phyloP scores from a whole-genome alignment of 1,140 invertebrate genomes.

The Drosophila sulfurigaster region DNA sequence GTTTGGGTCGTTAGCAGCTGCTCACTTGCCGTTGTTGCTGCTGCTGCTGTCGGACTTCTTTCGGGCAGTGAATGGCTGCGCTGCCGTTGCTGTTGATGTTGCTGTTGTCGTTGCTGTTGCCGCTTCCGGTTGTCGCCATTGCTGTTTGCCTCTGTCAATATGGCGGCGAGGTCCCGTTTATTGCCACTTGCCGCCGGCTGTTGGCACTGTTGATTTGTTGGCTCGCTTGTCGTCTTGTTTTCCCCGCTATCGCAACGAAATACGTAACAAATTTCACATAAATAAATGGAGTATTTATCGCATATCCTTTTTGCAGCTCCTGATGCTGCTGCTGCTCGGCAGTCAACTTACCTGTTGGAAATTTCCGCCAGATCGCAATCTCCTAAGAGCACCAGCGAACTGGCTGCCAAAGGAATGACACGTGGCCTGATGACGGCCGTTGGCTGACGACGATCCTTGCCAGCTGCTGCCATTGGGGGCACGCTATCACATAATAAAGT shows the following conservation, averaged over 20 bases:
- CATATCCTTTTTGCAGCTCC: not conserved
- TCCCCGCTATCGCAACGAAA: slow-evolving; percentile 7
- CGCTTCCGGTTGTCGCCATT: slow-evolving; percentile 28
- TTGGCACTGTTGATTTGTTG: slow-evolving; percentile 21
- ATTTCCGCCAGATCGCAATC: slow-evolving; percentile 50
- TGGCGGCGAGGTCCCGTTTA: not conserved
- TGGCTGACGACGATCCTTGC: slow-evolving; percentile 35
- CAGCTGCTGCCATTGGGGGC: not conserved
- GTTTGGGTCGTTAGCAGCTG: slow-evolving; percentile 14
- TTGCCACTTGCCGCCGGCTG: slow-evolving; percentile 7
- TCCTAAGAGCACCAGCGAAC: slow-evolving; percentile 60
- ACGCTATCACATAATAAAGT: slow-evolving; percentile 51
- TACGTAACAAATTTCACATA: slow-evolving; percentile 13
- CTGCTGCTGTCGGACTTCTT: slow-evolving; percentile 1
- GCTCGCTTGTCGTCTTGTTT: not conserved
- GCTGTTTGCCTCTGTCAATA: slow-evolving; percentile 18
- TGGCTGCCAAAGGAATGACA: slow-evolving; percentile 50
- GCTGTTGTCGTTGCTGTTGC: slow-evolving; percentile 16
- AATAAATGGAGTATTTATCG: slow-evolving; percentile 13
- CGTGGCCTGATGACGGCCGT: slow-evolving; percentile 51
- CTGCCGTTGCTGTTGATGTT: not conserved
- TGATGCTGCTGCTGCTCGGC: not conserved
- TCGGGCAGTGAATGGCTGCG: slow-evolving; percentile 42
- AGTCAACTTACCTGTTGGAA: slow-evolving; percentile 30
- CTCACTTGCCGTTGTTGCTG: not conserved